Evolutionary conservation across 1,140 invertebrate species (phyloP).

Genomic region (Cyclargus thomasi): DNA sequence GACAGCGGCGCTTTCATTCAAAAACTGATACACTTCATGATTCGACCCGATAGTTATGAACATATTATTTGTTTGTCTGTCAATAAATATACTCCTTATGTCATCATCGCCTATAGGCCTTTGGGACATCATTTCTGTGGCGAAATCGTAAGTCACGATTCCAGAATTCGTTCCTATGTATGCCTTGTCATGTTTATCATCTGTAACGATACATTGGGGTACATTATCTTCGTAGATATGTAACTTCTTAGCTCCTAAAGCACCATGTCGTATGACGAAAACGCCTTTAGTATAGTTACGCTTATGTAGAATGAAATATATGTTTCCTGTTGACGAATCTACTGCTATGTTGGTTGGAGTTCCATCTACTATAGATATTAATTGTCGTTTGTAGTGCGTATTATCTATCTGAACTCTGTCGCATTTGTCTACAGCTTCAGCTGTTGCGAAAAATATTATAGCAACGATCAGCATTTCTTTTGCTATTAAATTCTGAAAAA

Average conservation of each 20-base stretch:
- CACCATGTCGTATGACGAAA: slow-evolving; percentile 53
- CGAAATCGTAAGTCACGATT: slow-evolving; percentile 51
- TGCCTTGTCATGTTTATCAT: slow-evolving; percentile 41
- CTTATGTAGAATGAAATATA: slow-evolving; percentile 64
- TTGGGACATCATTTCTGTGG: slow-evolving; percentile 47
- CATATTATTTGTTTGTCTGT: slow-evolving; percentile 59
- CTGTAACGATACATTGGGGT: slow-evolving; percentile 58
- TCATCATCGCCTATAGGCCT: slow-evolving; percentile 65
- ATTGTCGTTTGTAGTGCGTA: slow-evolving; percentile 56
- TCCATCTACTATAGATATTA: slow-evolving; percentile 59
- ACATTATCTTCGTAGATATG: slow-evolving; percentile 50
- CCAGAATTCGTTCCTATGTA: slow-evolving; percentile 67
- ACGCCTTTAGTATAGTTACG: slow-evolving; percentile 64
- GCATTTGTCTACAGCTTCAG: slow-evolving; percentile 44
- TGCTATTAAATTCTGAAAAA: neutral
- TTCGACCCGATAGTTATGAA: slow-evolving; percentile 57
- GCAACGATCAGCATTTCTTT: neutral
- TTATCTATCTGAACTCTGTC: slow-evolving; percentile 56
- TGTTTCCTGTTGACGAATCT: slow-evolving; percentile 55
- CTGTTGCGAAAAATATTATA: slow-evolving; percentile 27
- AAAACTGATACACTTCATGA: slow-evolving; percentile 56
- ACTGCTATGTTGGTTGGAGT: slow-evolving; percentile 55
- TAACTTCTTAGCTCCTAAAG: slow-evolving; percentile 57
- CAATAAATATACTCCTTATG: slow-evolving; percentile 57
- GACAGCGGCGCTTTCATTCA: slow-evolving; percentile 59